These are phyloP conservation scores for Sandelia bainsii DNA, from an alignment of 2,797 vertebrate genomes.

Conservation along the genomic window DNA sequence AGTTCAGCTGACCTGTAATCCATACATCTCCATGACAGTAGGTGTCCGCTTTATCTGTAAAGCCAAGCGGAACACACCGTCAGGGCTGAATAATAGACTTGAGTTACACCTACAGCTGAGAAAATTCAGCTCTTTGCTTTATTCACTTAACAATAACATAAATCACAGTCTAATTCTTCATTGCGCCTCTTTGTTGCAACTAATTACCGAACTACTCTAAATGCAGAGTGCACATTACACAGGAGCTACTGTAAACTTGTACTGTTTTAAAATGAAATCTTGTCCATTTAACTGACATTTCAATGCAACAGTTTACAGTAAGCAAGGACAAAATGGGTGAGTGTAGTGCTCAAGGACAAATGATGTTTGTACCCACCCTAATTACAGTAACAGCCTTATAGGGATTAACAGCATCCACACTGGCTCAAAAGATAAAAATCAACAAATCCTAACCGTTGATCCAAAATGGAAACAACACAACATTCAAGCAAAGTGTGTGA, in stretches of 20 bases:
- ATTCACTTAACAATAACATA: conserved; percentile 17
- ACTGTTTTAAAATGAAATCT: conserved; percentile 13
- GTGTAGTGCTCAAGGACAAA: conserved; percentile 17
- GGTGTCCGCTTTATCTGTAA: conserved; percentile 60
- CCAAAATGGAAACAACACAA: conserved; percentile 14
- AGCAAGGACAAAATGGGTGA: not conserved
- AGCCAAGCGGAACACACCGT: conserved; percentile 58
- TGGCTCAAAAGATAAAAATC: conserved; percentile 22
- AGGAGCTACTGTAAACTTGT: conserved; percentile 2
- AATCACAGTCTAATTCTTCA: not conserved
- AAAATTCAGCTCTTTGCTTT: conserved; percentile 29
- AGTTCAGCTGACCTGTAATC: conserved; percentile 78
- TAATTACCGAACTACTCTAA: conserved; percentile 17
- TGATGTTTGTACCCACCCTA: conserved; percentile 8
- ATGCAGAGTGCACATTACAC: conserved; percentile 6
- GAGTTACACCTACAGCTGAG: conserved; percentile 31
- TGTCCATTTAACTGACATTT: conserved; percentile 20
- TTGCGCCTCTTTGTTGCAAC: conserved; percentile 18
- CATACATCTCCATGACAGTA: conserved; percentile 73
- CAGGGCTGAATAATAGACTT: conserved; percentile 69
- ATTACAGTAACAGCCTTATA: conserved; percentile 27
- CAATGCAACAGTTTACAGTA: conserved; percentile 16
- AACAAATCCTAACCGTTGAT: conserved; percentile 8
- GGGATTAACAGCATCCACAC: conserved; percentile 10
- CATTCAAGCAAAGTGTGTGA: not conserved